Evolutionary conservation across 2,797 vertebrate species (phyloP), one percentile per base, ranked within the genome.

Genomic region (Parauchenoglanis punctatus): DNA sequence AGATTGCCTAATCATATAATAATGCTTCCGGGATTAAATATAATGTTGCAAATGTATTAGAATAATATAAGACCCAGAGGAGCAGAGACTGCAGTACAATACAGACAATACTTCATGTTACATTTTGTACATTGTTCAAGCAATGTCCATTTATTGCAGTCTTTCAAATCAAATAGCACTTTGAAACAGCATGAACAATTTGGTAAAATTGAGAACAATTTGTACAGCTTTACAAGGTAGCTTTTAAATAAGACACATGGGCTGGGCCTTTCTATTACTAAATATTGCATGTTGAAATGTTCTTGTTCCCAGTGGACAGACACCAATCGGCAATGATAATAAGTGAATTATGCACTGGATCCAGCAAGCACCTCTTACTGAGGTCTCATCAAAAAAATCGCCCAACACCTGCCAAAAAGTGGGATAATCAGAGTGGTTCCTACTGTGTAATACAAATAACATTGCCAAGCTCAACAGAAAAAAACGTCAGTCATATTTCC

Each of bases 171-270:
- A 86, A 82, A 52, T 49, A 63, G 86, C 56, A 65, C 58, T 87
- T 54, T 1, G 44, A 83, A 75, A 75, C 70, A 54, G 56, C 49
- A 63, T n/a, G 59, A 83, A 75, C 77, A 72, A 83, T 76, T 67
- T 56, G 15, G 17, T 49, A 18, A 83, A 77, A 83, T 54, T 65
- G 59, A 67, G 44, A 58, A 23, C 81, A 75, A 75, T 87, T 87
- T 75, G 59, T 23, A 76, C 68, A 81, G 85, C 49, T 59, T 70
- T 31, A 70, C 44, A 73, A 35, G 44, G 68, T 54, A 73, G 58
- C 44, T 72, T 81, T 73, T 86, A 61, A 86, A 86, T 86, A 81
- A 82, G 58, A 87, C 44, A 35, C 44, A 65, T 63, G 20, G 59
- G 59, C 72, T 0, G 15, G 75, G n/a, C 15, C 28, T 76, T 63